A percentile compares a stretch with the other conserved stretches of the same genome.
Evolutionary conservation across 2,888 invertebrate genomes (phyloP).

Genomic region (Crossocerus cetratus): DNA sequence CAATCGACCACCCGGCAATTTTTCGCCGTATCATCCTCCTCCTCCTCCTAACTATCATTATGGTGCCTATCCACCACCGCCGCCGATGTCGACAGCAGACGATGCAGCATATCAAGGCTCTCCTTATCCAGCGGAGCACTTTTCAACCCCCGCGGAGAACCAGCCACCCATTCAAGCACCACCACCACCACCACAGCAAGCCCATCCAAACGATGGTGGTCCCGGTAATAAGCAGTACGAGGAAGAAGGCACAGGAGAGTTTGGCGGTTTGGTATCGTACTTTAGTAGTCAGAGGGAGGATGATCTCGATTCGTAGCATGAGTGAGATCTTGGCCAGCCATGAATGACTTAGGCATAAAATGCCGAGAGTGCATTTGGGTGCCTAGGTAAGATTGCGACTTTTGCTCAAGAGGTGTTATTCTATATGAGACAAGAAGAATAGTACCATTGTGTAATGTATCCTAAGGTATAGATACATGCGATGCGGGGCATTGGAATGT

Average conservation of each 20-base stretch:
- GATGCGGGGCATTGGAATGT: constrained; percentile 43
- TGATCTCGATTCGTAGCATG: constrained; percentile 88
- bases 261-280: constrained; percentile 94
- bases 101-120: constrained; percentile 76
- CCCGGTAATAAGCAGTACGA: constrained; percentile 74
- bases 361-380: constrained; percentile 17
- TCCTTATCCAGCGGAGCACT: constrained; percentile 68
- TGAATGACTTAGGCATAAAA: constrained; percentile 50
- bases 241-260: constrained; percentile 84
- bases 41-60: constrained; percentile 78
- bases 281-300: constrained; percentile 94
- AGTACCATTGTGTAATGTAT: constrained; percentile 26
- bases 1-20: constrained; percentile 72
- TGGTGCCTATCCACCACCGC: constrained; percentile 76
- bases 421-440: constrained; percentile 24
- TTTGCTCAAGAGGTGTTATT: constrained; percentile 53
- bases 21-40: constrained; percentile 77
- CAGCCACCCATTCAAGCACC: constrained; percentile 58
- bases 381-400: constrained; percentile 47
- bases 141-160: constrained; percentile 58
- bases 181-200: constrained; percentile 44
- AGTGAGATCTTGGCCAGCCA: constrained; percentile 73
- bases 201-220: constrained; percentile 50
- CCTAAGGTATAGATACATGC: constrained; percentile 36
- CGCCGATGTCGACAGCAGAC: constrained; percentile 75